Base-by-base conservation (phyloP, 1,140 invertebrate species). In the Aleiodes sp. region DNA sequence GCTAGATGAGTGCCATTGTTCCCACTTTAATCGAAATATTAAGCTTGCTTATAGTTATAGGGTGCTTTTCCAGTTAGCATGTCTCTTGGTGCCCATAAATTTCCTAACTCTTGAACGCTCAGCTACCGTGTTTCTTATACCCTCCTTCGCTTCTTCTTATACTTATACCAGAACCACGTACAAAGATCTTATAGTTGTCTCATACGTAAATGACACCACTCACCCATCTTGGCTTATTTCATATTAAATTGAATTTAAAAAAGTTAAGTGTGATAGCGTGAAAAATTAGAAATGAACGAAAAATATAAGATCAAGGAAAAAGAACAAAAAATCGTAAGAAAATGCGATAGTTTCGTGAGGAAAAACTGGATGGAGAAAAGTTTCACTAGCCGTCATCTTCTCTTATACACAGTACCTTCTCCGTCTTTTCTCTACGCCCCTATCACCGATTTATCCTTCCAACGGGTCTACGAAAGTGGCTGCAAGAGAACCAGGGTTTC, bases 21-120 rank as follows among this genome's bases (percentile, higher is more conserved):
- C 46, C 9, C 24, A 3, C 28, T 19, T 28, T 29, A 59, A 59
- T 59, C 56, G 56, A 59, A 59, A 59, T 59, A 59, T 59, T 59
- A 59, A 59, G 56, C 26, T 59, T 16, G 56, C 10, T 59, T 9
- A 31, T 59, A 59, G 24, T 29, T 59, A 31, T 28, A 24, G 28
- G 56, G 29, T 28, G 46, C 46, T 19, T 59, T 14, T 59, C 26
- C 28, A 59, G 56, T 59, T 59, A 59, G 56, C 56, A 31, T 28
- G 28, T 59, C 56, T 59, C 56, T 59, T 28, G 56, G 4, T 29
- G 6, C 56, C 24, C 28, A n/a, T 59, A 29, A 59, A 59, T 59
- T 33, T 59, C 28, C 19, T 21, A 12, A 14, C 28, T 28, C 56
- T 31, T 59, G 56, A 29, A 31, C 24, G 7, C 19, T n/a, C n/a